These are phyloP conservation scores for Orussus abietinus DNA, from an alignment of 1,140 invertebrate genomes.

Conservation along the genomic window DNA sequence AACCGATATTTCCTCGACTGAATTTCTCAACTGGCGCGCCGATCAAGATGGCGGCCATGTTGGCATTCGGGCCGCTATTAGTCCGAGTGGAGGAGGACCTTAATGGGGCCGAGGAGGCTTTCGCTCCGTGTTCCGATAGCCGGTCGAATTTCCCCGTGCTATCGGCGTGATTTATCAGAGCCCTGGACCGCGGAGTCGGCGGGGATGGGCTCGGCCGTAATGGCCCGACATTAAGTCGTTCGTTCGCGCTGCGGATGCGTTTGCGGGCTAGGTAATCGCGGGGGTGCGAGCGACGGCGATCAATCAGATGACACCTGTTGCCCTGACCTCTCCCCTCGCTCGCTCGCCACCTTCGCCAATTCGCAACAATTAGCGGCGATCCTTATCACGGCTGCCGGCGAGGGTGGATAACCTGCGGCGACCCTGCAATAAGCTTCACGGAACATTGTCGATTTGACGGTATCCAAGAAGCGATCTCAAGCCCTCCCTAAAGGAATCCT, in stretches of 20 bases:
- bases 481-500: too few relatives aligned
- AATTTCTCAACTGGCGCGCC: too few relatives aligned
- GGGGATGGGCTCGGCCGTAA: conserved; percentile 20
- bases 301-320: conserved; percentile 56
- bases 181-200: conserved; percentile 15
- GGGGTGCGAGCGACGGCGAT: conserved; percentile 44
- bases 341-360: conserved; percentile 48
- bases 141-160: conserved; percentile 13
- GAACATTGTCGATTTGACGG: too few relatives aligned
- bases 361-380: conserved; percentile 51
- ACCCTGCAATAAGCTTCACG: too few relatives aligned
- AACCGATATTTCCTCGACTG: too few relatives aligned
- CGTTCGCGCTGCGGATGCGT: conserved; percentile 45
- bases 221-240: conserved; percentile 39
- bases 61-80: too few relatives aligned
- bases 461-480: too few relatives aligned
- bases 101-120: neutral
- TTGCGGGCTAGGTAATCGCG: conserved; percentile 49
- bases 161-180: conserved; percentile 16
- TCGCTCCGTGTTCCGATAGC: conserved; percentile 17
- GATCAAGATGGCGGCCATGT: too few relatives aligned
- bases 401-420: too few relatives aligned
- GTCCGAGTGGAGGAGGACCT: conserved; percentile 12
- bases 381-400: conserved; percentile 47
- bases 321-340: conserved; percentile 38